Evolutionary conservation across 30 jellyfish, hydroid and myxozoan genomes (phyloP).

Genomic region (Hydractinia symbiolongicarpus): DNA sequence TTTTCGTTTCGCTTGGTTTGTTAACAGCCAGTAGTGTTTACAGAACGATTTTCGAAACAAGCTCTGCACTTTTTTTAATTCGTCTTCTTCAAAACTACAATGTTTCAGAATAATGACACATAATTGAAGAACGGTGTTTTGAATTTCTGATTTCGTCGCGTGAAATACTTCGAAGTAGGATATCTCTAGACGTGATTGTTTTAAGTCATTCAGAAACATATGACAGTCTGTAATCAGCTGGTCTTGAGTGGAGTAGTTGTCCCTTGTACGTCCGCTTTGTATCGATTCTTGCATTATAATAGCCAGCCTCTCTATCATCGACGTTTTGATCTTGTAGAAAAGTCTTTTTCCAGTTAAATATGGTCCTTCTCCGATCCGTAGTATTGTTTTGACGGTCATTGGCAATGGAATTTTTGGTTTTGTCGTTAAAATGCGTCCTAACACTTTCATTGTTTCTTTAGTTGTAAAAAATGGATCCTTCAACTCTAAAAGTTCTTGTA

Average conservation of each 20-base stretch:
- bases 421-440: not conserved
- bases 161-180: not conserved
- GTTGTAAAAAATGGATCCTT: not conserved
- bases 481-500: not conserved
- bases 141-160: not conserved
- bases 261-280: not conserved
- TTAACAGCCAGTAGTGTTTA: not conserved
- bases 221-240: not conserved
- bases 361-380: conserved; percentile 12
- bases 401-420: not conserved
- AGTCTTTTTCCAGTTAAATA: not conserved
- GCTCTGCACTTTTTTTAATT: not conserved
- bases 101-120: not conserved
- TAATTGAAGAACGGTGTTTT: not conserved
- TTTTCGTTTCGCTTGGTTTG: not conserved
- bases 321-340: not conserved
- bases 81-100: not conserved
- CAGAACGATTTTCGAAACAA: not conserved
- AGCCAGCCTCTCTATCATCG: not conserved
- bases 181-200: not conserved
- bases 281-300: not conserved
- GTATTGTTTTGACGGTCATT: not conserved
- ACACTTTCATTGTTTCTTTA: not conserved
- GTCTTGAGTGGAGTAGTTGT: not conserved
- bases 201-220: not conserved